A percentile compares a stretch with the other conserved stretches of the same genome.
Conservation (phyloP, 2,113 vertebrate genomes). For the Hucho hucho region DNA sequence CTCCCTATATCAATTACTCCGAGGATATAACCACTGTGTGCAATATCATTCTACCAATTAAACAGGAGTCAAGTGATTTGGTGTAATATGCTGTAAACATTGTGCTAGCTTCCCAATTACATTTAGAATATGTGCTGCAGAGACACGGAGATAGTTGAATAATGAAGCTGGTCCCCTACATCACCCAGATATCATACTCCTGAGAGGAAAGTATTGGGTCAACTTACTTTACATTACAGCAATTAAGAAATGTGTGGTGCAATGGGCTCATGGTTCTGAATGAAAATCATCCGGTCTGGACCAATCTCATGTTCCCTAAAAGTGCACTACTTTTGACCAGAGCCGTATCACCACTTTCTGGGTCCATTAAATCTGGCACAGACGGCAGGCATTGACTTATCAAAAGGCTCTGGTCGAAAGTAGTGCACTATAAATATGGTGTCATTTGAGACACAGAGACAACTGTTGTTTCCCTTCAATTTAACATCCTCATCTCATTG, state of each 20-base stretch:
- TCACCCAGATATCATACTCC: conserved; percentile 58
- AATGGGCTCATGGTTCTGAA: no score
- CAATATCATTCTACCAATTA: conserved; percentile 51
- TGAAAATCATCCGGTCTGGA: no score
- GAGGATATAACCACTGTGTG: conserved; percentile 9
- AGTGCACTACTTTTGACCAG: no score
- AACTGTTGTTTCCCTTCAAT: no score
- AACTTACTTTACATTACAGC: conserved; percentile 47
- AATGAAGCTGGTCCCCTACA: conserved; percentile 54
- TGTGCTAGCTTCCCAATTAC: conserved; percentile 62
- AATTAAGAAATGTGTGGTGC: conserved; percentile 43
- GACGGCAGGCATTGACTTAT: no score
- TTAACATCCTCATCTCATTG: no score
- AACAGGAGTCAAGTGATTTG: conserved; percentile 52
- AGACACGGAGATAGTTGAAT: conserved; percentile 54
- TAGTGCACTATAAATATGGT: no score
- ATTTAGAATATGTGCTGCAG: conserved; percentile 57
- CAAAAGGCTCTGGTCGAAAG: no score
- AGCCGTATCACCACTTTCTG: no score
- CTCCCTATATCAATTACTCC: not conserved
- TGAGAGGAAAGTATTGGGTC: not conserved
- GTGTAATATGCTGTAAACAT: conserved; percentile 58
- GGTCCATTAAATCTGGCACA: no score
- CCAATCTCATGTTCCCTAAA: no score
- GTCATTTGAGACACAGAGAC: no score